Evolutionary conservation across 1,140 invertebrate species (phyloP).

Genomic region (Cepaea nemoralis): DNA sequence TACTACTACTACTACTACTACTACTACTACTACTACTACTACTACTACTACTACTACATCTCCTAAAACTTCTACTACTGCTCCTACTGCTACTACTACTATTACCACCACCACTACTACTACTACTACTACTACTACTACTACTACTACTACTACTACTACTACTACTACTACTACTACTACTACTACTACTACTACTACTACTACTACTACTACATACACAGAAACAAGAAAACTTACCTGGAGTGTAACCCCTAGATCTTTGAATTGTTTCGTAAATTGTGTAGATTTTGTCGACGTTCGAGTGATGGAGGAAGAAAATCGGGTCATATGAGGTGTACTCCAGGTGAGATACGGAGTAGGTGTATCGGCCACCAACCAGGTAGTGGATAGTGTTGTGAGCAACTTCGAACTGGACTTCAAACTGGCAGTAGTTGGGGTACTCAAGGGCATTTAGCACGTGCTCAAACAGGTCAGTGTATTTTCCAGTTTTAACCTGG

Average conservation of each 20-base stretch:
- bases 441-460: conserved; percentile 49
- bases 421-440: conserved; percentile 52
- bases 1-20: too few relatives aligned
- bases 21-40: too few relatives aligned
- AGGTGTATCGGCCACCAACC: conserved; percentile 46
- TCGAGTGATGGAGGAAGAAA: conserved; percentile 52
- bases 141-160: too few relatives aligned
- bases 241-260: conserved; percentile 25
- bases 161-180: too few relatives aligned
- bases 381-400: conserved; percentile 54
- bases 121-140: too few relatives aligned
- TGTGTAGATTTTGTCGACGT: conserved; percentile 47
- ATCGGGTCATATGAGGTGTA: conserved; percentile 53
- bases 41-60: too few relatives aligned
- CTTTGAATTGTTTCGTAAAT: conserved; percentile 49
- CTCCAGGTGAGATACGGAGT: conserved; percentile 50
- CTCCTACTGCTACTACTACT: too few relatives aligned
- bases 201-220: too few relatives aligned
- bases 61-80: too few relatives aligned
- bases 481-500: conserved; percentile 33
- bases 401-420: conserved; percentile 52
- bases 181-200: too few relatives aligned
- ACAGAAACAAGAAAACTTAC: conserved; percentile 3
- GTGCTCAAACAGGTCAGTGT: conserved; percentile 37
- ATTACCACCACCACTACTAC: too few relatives aligned